Percentiles rank a stretch among this genome's conserved stretches.
Conservation (phyloP, 2,797 vertebrate species). For the Cephalopachus bancanus region DNA sequence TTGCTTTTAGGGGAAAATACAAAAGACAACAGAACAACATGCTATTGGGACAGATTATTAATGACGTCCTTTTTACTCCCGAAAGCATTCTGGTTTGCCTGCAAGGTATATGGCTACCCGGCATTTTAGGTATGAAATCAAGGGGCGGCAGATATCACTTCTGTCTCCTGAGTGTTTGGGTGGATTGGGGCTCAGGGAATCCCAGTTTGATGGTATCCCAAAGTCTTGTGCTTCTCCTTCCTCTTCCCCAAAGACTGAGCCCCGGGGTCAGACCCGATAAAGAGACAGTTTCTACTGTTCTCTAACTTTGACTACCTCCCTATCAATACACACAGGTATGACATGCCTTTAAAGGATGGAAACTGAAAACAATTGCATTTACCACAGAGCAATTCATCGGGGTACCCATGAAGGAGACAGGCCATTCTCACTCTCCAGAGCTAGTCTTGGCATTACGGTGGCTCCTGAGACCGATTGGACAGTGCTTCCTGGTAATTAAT, state of each 20-base stretch:
- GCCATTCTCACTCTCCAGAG: fast-evolving
- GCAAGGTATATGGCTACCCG: not conserved
- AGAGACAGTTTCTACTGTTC: not conserved
- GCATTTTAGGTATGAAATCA: not conserved
- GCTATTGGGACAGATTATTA: not conserved
- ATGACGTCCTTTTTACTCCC: not conserved
- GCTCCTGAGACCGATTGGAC: not conserved
- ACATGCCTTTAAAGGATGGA: not conserved
- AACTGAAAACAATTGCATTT: not conserved
- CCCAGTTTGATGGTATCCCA: not conserved
- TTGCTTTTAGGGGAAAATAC: not conserved
- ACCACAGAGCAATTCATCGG: not conserved
- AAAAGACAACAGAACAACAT: too few species aligned
- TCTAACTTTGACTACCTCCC: not conserved
- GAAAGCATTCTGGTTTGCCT: not conserved
- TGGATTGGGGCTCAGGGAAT: not conserved
- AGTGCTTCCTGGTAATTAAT: not conserved
- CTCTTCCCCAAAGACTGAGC: not conserved
- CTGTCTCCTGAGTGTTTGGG: not conserved
- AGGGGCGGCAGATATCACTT: not conserved
- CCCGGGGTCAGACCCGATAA: not conserved
- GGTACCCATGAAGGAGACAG: not conserved
- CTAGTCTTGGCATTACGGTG: not conserved
- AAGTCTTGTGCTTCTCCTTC: not conserved
- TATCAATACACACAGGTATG: not conserved